These are phyloP conservation scores for Vombatus ursinus DNA, from an alignment of 2,113 vertebrate genomes.

Conservation along the genomic window DNA sequence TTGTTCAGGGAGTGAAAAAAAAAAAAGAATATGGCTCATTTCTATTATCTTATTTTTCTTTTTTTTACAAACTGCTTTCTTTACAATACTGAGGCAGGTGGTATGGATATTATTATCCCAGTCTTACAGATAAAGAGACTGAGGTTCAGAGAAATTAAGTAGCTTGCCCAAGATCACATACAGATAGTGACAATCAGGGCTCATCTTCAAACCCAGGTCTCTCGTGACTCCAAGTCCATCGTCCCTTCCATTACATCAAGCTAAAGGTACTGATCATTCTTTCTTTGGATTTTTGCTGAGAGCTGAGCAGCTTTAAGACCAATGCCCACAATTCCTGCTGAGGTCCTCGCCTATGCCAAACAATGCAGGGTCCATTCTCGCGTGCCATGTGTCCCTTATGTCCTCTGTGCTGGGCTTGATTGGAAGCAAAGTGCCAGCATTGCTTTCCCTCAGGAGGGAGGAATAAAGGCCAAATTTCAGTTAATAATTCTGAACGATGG, in stretches of 20 bases:
- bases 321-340: conserved; percentile 55
- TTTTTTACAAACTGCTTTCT: background rate
- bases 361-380: conserved; percentile 19
- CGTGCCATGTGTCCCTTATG: conserved; percentile 44
- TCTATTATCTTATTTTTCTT: background rate
- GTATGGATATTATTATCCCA: background rate
- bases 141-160: background rate
- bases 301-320: conserved; percentile 32
- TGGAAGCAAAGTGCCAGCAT: conserved; percentile 53
- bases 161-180: background rate
- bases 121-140: background rate
- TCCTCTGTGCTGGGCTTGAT: conserved; percentile 40
- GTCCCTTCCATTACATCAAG: background rate
- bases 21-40: background rate
- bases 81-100: background rate
- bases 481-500: conserved; percentile 67
- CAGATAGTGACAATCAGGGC: background rate
- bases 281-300: conserved; percentile 29
- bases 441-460: conserved; percentile 63
- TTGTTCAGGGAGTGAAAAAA: background rate
- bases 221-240: background rate
- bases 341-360: conserved; percentile 5
- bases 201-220: background rate
- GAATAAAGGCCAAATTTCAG: conserved; percentile 66
- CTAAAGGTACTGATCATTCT: conserved; percentile 61